phyloP scores from a whole-genome alignment of 2,797 vertebrate genomes.

The Semotilus atromaculatus region DNA sequence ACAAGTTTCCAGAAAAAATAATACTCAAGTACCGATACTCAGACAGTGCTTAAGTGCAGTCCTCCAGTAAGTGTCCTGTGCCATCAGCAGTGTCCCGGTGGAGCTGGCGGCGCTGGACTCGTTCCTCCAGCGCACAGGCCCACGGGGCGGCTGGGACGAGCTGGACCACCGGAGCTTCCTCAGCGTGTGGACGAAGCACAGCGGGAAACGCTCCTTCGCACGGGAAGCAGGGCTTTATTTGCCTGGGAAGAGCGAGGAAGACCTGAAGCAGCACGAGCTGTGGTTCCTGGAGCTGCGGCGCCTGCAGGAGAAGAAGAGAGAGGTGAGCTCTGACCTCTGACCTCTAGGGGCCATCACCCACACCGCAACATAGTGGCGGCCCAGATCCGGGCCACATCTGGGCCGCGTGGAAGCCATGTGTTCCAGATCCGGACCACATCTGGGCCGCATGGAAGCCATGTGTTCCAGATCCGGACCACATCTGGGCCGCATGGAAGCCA shows the following conservation, averaged over 20 bases:
- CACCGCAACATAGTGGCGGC: too few relatives aligned
- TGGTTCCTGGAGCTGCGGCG: constrained; percentile 87
- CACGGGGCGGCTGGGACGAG: constrained; percentile 91
- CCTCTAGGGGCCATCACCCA: too few relatives aligned
- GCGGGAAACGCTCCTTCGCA: constrained; percentile 78
- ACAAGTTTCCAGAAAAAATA: too few relatives aligned
- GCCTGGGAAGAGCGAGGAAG: constrained; percentile 81
- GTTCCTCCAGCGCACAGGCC: constrained; percentile 87
- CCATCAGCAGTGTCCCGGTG: constrained; percentile 71
- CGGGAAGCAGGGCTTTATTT: constrained; percentile 84
- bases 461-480: too few relatives aligned
- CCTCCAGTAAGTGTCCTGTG: too few relatives aligned
- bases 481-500: too few relatives aligned
- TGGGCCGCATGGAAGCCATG: too few relatives aligned
- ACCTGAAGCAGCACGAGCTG: constrained; percentile 84
- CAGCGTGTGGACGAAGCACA: constrained; percentile 81
- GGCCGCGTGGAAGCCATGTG: too few relatives aligned
- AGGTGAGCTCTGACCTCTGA: constrained; percentile 72
- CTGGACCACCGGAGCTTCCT: constrained; percentile 89
- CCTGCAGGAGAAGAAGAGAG: constrained; percentile 86
- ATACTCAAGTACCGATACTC: too few relatives aligned
- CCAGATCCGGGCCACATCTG: too few relatives aligned
- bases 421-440: too few relatives aligned
- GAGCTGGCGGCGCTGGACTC: constrained; percentile 86
- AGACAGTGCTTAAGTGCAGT: too few relatives aligned